phyloP scores from a whole-genome alignment of 35 echinoderm and acorn worm species.

The Patiria miniata region DNA sequence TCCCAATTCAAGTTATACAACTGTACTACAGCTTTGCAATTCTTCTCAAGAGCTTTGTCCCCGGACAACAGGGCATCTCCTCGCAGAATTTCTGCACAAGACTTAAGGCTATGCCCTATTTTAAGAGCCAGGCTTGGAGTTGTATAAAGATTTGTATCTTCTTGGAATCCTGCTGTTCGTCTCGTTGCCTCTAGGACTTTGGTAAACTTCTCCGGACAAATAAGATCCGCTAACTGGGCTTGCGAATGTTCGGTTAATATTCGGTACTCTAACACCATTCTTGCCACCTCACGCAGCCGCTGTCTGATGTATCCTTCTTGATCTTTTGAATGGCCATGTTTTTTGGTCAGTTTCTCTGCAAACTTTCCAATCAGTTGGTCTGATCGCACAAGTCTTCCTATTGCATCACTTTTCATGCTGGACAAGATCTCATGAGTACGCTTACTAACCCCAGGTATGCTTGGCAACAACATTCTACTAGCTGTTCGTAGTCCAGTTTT shows the following conservation, averaged over 20 bases:
- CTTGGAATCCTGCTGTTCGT: conserved; percentile 44
- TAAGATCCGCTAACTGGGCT: conserved; percentile 21
- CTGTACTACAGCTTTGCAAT: background rate
- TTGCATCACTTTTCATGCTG: conserved; percentile 28
- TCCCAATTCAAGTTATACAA: conserved; percentile 49
- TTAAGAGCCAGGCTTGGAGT: conserved; percentile 56
- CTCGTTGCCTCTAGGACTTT: conserved; percentile 42
- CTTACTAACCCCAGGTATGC: conserved; percentile 27
- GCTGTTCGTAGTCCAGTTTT: background rate
- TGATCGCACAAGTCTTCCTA: conserved; percentile 7
- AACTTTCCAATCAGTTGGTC: conserved; percentile 28
- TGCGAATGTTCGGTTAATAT: background rate
- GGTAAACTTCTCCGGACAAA: conserved; percentile 41
- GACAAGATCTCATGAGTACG: conserved; percentile 22
- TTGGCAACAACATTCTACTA: conserved; percentile 38
- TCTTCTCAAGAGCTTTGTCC: conserved; percentile 37
- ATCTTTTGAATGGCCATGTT: conserved; percentile 43
- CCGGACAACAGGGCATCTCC: conserved; percentile 11
- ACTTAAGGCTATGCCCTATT: conserved; percentile 24
- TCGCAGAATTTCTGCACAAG: conserved; percentile 24
- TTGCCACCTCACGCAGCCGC: background rate
- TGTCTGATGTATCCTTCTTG: conserved; percentile 27
- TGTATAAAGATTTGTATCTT: conserved; percentile 37
- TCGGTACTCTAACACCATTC: conserved; percentile 25
- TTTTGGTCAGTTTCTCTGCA: conserved; percentile 15